Evolutionary conservation across 2,113 vertebrate species (phyloP).

Genomic region (Marmota monax): DNA sequence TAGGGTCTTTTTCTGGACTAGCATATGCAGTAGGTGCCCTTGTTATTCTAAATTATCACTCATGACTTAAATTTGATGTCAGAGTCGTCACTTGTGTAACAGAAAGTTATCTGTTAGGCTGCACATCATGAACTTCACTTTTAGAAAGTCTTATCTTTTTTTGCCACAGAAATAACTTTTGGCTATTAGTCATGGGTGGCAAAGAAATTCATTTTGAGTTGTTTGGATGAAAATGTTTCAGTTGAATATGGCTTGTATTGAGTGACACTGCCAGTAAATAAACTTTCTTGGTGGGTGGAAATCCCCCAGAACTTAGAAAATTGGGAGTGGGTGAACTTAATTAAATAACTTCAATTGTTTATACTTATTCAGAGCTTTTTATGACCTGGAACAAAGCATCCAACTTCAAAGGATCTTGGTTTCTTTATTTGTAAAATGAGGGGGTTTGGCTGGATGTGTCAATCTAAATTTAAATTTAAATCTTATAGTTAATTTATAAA

Average conservation of each 20-base stretch:
- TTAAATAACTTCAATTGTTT: constrained; percentile 58
- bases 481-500: constrained; percentile 51
- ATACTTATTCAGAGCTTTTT: constrained; percentile 55
- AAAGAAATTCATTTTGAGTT: constrained; percentile 75
- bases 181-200: constrained; percentile 67
- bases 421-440: constrained; percentile 66
- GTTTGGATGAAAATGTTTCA: constrained; percentile 63
- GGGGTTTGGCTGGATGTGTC: constrained; percentile 27
- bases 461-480: not conserved
- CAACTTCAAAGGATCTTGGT: constrained; percentile 60
- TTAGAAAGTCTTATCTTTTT: constrained; percentile 79
- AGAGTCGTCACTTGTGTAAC: constrained; percentile 56
- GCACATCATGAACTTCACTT: constrained; percentile 67
- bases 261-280: constrained; percentile 61
- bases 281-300: constrained; percentile 61
- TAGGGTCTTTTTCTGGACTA: constrained; percentile 16
- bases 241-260: constrained; percentile 37
- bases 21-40: not conserved
- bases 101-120: constrained; percentile 72
- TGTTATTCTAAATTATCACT: constrained; percentile 51
- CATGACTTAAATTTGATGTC: constrained; percentile 51
- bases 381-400: constrained; percentile 50
- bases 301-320: constrained; percentile 59
- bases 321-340: constrained; percentile 33
- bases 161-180: constrained; percentile 75